Conservation (phyloP, 2,888 invertebrate species). For the Ctena decussata region DNA sequence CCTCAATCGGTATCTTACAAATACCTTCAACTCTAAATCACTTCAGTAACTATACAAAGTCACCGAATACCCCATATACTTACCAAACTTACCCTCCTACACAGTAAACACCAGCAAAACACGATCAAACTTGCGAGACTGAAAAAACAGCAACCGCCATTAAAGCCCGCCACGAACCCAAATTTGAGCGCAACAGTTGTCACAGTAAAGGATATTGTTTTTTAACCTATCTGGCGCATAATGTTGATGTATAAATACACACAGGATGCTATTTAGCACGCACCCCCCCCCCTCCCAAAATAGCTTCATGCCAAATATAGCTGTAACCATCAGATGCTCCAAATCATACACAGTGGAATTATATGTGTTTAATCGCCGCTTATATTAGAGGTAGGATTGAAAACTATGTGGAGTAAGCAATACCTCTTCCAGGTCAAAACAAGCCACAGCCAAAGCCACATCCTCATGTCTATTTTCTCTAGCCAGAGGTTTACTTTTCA, state of each 20-base stretch:
- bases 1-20: no score
- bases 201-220: not conserved
- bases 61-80: no score
- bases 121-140: no score
- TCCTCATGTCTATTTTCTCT: not conserved
- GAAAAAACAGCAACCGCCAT: no score
- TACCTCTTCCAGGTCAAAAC: not conserved
- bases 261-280: not conserved
- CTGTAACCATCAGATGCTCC: not conserved
- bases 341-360: not conserved
- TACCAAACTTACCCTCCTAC: no score
- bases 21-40: no score
- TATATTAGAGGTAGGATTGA: no score
- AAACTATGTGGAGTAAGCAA: not conserved
- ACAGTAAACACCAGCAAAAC: no score
- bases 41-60: no score
- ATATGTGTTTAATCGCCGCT: not conserved
- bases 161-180: no score
- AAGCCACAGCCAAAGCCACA: not conserved
- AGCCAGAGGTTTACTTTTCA: not conserved
- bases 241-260: not conserved
- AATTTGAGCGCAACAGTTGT: slow-evolving; percentile 46
- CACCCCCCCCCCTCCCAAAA: not conserved
- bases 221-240: not conserved
- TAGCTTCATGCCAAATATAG: not conserved